Evolutionary conservation across 2,797 vertebrate genomes (phyloP).

Genomic region (Ceyx erithaca): DNA sequence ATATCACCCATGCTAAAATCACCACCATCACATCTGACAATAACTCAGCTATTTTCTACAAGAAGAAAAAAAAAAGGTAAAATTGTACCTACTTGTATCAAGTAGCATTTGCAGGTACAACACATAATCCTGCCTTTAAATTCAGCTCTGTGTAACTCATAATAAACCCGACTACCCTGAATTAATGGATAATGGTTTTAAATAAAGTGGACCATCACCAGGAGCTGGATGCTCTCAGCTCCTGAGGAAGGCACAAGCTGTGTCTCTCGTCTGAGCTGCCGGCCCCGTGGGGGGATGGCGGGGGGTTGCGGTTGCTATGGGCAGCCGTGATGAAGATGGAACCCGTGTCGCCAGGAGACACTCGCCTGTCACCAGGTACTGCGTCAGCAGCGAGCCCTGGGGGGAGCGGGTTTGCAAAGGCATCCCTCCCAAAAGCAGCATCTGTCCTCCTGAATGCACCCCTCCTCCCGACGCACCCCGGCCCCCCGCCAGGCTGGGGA

Average conservation of each 20-base stretch:
- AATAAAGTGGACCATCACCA: accelerated
- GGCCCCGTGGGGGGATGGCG: background rate
- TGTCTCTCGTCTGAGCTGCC: accelerated
- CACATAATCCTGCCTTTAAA: background rate
- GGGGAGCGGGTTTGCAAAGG: background rate
- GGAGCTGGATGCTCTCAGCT: background rate
- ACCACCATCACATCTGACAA: background rate
- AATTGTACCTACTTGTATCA: slow-evolving; percentile 63
- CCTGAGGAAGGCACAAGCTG: accelerated
- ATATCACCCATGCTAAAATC: background rate
- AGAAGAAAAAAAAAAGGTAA: background rate
- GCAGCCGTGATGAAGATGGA: slow-evolving; percentile 74
- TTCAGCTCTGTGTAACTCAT: background rate
- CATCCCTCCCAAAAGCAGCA: background rate
- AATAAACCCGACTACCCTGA: background rate
- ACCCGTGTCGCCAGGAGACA: slow-evolving; percentile 67
- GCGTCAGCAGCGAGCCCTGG: slow-evolving; percentile 48
- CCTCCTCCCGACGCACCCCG: background rate
- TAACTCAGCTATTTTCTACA: background rate
- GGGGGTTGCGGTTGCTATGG: slow-evolving; percentile 77
- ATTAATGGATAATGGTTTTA: accelerated
- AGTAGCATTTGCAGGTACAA: background rate
- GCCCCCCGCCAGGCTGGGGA: background rate
- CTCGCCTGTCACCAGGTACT: slow-evolving; percentile 19
- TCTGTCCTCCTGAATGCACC: background rate